These are phyloP conservation scores for Cheilosia vernalis DNA, from an alignment of 2,888 invertebrate species.

Conservation along the genomic window DNA sequence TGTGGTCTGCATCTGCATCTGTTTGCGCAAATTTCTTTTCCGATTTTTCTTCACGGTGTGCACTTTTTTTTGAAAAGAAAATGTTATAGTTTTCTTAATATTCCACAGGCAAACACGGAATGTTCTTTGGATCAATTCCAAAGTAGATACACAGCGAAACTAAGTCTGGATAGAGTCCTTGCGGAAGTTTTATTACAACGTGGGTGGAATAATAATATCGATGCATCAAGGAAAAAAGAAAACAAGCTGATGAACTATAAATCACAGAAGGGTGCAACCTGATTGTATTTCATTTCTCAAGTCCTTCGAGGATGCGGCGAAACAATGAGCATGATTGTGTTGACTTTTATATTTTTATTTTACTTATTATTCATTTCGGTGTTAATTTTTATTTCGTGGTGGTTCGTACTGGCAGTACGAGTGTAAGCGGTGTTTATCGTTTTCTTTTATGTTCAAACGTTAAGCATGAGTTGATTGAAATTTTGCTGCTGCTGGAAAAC, in stretches of 20 bases:
- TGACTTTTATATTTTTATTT: not conserved
- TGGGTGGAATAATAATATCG: constrained; percentile 56
- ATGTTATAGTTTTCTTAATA: constrained; percentile 2
- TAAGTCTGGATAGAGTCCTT: constrained; percentile 24
- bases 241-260: constrained; percentile 28
- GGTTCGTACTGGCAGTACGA: not conserved
- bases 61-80: not conserved
- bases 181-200: constrained; percentile 32
- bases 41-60: not conserved
- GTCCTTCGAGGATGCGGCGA: not conserved
- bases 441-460: constrained; percentile 4
- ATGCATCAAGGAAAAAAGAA: constrained; percentile 21
- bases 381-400: constrained; percentile 4
- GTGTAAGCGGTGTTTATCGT: constrained; percentile 12
- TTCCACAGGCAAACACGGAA: constrained; percentile 5
- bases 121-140: constrained; percentile 51
- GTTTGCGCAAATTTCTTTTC: constrained; percentile 21
- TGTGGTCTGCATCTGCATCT: constrained; percentile 33
- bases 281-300: not conserved
- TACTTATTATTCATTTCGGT: not conserved
- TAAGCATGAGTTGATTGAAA: not conserved
- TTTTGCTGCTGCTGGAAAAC: not conserved
- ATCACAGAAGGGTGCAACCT: constrained; percentile 31
- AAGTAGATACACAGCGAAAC: constrained; percentile 16
- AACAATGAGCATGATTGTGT: constrained; percentile 10